Evolutionary conservation across 2,113 vertebrate species (phyloP), one percentile per base, ranked within the genome.

Genomic region (Paramisgurnus dabryanus): DNA sequence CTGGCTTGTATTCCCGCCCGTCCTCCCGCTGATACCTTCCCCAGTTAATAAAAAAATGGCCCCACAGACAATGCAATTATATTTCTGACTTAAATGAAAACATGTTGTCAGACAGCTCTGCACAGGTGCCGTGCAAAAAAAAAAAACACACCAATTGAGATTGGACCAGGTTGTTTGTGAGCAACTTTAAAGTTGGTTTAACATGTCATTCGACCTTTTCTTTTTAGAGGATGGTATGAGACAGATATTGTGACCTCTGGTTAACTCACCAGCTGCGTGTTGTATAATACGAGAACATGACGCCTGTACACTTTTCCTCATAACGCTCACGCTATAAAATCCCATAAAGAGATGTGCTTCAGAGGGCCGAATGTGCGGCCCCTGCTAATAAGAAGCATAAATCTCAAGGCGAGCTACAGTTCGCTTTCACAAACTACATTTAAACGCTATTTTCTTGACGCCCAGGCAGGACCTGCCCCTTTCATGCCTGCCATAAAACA

Each of bases 321-420:
- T 84, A 82, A 84, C 58, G 18, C 57, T 79, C 27, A 63, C 7
- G 70, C 65, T 65, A 60, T 75, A 70, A 81, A 73, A 80, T 61
- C 80, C 63, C 80, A 72, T 80, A 85, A 85, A 85, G 72, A 27
- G 50, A 64, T 45, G 50, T 67, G 75, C 66, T 80, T 85, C 70
- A 12, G 43, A 67, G 50, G 67, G 69, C 79, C n/a, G 63, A 81
- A 78, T 58, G 55, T 63, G 47, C 67, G 22, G 71, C 70, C 83
- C 76, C 40, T 53, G 53, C 82, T 88, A 88, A 88, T 88, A 84
- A 82, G 80, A 82, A 70, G 60, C 74, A 83, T 86, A 86, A 86
- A 88, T 86, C 84, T 82, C 80, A 66, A 80, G n/a, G n/a, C 55
- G 53, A 86, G 85, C 71, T 58, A 72, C 76, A 67, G 60, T 81